These are phyloP conservation scores for Drosophila obscura DNA, from an alignment of 1,140 invertebrate species.

Conservation along the genomic window DNA sequence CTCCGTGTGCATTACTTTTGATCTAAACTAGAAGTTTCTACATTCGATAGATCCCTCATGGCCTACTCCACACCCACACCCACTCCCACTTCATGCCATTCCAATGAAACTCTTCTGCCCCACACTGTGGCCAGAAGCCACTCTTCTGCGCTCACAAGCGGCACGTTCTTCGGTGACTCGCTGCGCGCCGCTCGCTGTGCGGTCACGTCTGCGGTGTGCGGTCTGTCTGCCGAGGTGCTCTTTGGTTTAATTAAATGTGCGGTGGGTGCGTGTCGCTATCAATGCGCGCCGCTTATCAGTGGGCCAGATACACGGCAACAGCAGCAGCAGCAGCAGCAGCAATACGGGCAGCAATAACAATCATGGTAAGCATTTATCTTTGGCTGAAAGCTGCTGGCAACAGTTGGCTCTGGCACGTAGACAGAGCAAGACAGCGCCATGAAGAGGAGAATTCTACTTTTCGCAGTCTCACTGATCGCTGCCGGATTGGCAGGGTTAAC, in stretches of 20 bases:
- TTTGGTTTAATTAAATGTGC: slow-evolving; percentile 37
- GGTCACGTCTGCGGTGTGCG: slow-evolving; percentile 11
- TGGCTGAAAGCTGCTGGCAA: slow-evolving; percentile 1
- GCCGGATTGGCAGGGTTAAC: background rate
- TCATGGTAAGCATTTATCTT: slow-evolving; percentile 55
- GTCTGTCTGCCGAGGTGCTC: slow-evolving; percentile 30
- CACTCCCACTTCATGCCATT: no score
- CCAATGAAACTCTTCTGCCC: no score
- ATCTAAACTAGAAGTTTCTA: no score
- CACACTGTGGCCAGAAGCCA: no score
- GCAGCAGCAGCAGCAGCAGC: slow-evolving; percentile 11
- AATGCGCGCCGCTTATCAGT: slow-evolving; percentile 40
- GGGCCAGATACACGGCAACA: background rate
- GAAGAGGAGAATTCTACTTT: slow-evolving; percentile 19
- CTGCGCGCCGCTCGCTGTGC: background rate
- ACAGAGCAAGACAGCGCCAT: slow-evolving; percentile 18
- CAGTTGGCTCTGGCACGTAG: slow-evolving; percentile 57
- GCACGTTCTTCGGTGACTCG: slow-evolving; percentile 36
- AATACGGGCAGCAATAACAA: background rate
- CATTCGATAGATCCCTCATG: no score
- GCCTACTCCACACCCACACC: no score
- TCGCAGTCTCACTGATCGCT: background rate
- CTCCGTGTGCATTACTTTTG: no score
- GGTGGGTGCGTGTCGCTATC: slow-evolving; percentile 35
- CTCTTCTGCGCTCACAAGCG: no score